phyloP scores from a whole-genome alignment of 2,113 vertebrate genomes.

The Geothlypis trichas region DNA sequence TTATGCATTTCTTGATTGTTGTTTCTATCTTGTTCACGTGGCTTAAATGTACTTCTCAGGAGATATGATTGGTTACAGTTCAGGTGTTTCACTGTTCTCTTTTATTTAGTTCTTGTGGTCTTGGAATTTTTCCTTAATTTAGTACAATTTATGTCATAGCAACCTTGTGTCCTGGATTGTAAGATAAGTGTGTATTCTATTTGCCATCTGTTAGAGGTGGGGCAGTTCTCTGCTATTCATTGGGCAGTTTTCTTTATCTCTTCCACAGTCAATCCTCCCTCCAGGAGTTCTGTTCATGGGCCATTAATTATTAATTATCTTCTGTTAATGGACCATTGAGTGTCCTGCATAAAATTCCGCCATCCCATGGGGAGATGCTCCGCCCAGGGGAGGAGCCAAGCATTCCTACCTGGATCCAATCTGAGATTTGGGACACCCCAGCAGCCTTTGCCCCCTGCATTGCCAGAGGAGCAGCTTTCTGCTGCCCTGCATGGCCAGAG shows the following conservation, averaged over 20 bases:
- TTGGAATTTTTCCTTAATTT: neutral
- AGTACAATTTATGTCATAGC: neutral
- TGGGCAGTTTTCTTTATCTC: neutral
- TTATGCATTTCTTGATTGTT: neutral
- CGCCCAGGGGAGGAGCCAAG: neutral
- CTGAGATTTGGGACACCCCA: rapidly evolving
- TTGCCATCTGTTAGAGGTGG: neutral
- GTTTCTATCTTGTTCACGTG: neutral
- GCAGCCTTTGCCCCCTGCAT: neutral
- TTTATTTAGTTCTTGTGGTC: neutral
- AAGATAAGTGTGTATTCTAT: neutral
- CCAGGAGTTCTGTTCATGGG: neutral
- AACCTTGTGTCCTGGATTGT: neutral
- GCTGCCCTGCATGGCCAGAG: neutral
- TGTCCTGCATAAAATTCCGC: neutral
- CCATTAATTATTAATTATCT: too few relatives aligned
- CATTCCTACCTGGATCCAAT: neutral
- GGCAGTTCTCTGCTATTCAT: neutral
- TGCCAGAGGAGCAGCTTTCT: neutral
- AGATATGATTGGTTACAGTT: neutral
- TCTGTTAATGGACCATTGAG: neutral
- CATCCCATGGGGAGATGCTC: neutral
- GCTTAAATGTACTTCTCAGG: neutral
- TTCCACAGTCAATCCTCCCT: neutral
- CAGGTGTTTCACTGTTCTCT: neutral